Conservation (phyloP, 1,140 invertebrate genomes). For the Archivesica marissinica region DNA sequence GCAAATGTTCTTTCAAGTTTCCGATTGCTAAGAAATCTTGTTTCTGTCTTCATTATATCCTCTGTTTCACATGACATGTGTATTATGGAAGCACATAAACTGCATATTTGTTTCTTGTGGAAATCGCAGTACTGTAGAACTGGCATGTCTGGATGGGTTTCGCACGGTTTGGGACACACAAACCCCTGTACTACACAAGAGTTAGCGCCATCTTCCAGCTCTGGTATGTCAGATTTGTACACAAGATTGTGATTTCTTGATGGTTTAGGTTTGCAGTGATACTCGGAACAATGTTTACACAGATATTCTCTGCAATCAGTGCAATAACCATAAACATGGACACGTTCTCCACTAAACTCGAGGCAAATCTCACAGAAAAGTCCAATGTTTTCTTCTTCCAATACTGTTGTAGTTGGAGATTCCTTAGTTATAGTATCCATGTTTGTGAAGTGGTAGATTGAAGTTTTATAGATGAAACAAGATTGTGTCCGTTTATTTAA, state of each 20-base stretch:
- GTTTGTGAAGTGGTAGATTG: no score
- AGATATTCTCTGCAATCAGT: constrained; percentile 9
- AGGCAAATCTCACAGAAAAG: neutral
- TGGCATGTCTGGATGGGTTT: constrained; percentile 1
- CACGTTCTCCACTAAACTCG: constrained; percentile 4
- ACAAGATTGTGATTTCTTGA: neutral
- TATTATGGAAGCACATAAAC: neutral
- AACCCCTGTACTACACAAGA: neutral
- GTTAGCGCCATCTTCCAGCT: neutral
- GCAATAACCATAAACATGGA: constrained; percentile 6
- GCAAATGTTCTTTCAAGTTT: neutral
- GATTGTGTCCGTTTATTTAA: neutral
- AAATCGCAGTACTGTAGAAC: neutral
- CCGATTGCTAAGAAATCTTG: neutral
- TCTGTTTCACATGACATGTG: neutral
- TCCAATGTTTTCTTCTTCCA: no score
- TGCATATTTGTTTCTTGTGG: constrained; percentile 21
- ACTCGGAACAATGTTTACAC: constrained; percentile 3
- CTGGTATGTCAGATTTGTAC: constrained; percentile 1
- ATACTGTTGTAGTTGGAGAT: no score
- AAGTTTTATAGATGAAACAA: no score
- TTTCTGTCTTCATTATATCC: neutral
- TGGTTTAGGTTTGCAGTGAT: constrained; percentile 10
- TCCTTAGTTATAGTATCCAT: no score
- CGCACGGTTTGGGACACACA: neutral